Evolutionary conservation across 1,140 invertebrate species (phyloP), one percentile per base, ranked within the genome.

Genomic region (Drosophila seguyi): DNA sequence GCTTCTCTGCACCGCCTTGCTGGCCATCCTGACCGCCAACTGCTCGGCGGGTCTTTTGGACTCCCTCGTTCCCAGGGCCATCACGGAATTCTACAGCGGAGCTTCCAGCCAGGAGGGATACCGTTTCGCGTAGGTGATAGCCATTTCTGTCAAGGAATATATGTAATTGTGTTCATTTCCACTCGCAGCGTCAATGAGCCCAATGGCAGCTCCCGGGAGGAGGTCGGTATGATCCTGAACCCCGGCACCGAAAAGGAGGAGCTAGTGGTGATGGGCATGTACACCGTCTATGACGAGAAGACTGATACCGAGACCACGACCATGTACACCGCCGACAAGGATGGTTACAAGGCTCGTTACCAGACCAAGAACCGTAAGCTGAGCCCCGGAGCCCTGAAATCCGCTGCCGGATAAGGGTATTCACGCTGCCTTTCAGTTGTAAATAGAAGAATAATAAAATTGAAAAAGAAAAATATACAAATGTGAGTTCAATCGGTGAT

Each of bases 301-400:
- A 92, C 91, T 45, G 79, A 92, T 25, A 92, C 65, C 22, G 88
- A 91, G 3, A 82, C 90, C 38, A 77, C 81, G 6, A 88, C 86
- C 22, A 91, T 92, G 83, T 92, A 92, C 61, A 92, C 92, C 0
- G 92, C 92, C 48, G 92, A 92, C 34, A 92, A 92, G 53, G 75
- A 92, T 78, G 92, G 92, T 50, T 92, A 92, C 65, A 88, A 90
- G 58, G 38, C 92, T 0, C 79, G 83, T 16, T 90, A 91, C 48
- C 45, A 63, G 58, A 75, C 87, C 18, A 92, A 91, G 74, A 92
- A 92, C 39, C 87, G 91, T 41, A 92, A 92, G 60, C 61, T 92
- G 62, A 82, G 79, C 62, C 56, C 81, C 4, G 78, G 91, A 29
- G 71, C 85, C 31, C 55, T 92, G 58, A 92, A 91, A 72, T 92